phyloP scores from a whole-genome alignment of 2,113 vertebrate species.

The Pseudopodoces humilis region DNA sequence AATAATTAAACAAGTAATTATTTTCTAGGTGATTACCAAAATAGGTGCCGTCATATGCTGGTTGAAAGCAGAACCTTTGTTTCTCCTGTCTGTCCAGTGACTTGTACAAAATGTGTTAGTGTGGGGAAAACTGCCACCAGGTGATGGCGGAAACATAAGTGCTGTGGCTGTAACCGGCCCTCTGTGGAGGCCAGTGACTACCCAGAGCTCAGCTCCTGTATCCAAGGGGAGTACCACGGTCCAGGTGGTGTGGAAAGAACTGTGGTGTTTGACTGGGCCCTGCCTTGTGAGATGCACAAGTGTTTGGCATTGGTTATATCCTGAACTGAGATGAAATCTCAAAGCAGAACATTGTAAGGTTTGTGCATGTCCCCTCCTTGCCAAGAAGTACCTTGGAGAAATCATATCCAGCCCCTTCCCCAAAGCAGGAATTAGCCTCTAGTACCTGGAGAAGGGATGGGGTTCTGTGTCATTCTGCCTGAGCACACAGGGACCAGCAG shows the following conservation, averaged over 20 bases:
- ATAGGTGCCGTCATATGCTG: background rate
- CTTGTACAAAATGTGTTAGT: background rate
- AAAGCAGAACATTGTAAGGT: background rate
- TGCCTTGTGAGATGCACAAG: rapidly evolving
- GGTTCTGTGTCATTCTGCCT: background rate
- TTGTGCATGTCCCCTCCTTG: background rate
- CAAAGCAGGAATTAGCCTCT: rapidly evolving
- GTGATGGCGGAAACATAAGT: background rate
- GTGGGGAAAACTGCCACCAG: background rate
- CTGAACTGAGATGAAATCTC: background rate
- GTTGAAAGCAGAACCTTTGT: background rate
- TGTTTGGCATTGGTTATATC: rapidly evolving
- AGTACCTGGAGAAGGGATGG: background rate
- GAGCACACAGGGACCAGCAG: background rate
- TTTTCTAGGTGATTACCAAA: background rate
- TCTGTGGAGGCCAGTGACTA: background rate
- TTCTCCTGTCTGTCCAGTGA: background rate
- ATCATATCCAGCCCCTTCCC: background rate
- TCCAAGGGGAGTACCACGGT: rapidly evolving
- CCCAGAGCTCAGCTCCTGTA: rapidly evolving
- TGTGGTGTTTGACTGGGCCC: rapidly evolving
- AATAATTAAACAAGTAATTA: background rate
- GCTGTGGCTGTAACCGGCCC: background rate
- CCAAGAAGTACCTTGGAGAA: background rate
- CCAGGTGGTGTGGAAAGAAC: background rate